A percentile compares a stretch with the other conserved stretches of the same genome.
These are phyloP conservation scores for Oncorhynchus keta DNA, from an alignment of 2,113 vertebrate species.

Conservation along the genomic window DNA sequence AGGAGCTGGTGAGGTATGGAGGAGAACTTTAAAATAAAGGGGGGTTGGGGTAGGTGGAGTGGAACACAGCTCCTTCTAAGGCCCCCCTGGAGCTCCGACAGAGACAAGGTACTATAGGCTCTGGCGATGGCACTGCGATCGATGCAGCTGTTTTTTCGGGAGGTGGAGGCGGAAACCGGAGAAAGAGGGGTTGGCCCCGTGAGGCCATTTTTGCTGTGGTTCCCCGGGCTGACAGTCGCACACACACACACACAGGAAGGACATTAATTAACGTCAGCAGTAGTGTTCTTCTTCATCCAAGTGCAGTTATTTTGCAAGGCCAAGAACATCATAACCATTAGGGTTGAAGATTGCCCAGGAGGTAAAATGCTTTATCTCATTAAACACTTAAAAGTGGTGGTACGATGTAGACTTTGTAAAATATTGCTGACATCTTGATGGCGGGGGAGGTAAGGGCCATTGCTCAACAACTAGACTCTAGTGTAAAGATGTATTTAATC, in stretches of 20 bases:
- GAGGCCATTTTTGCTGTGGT: background rate
- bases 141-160: conserved; percentile 16
- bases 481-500: background rate
- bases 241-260: conserved; percentile 11
- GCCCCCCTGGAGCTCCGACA: background rate
- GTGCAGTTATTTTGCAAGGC: conserved; percentile 38
- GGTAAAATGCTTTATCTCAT: conserved; percentile 35
- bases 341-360: conserved; percentile 35
- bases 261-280: conserved; percentile 41
- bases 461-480: background rate
- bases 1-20: background rate
- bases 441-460: background rate
- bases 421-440: conserved; percentile 9
- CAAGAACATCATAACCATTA: conserved; percentile 40
- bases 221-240: background rate
- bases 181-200: background rate
- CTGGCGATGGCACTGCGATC: background rate
- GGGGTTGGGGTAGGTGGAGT: background rate
- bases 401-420: background rate
- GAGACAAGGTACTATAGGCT: background rate
- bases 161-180: background rate
- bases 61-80: background rate
- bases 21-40: background rate
- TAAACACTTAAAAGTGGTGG: conserved; percentile 28
- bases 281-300: conserved; percentile 23